Conservation (phyloP, 2,888 invertebrate species). For the Ennomos quercinarius region DNA sequence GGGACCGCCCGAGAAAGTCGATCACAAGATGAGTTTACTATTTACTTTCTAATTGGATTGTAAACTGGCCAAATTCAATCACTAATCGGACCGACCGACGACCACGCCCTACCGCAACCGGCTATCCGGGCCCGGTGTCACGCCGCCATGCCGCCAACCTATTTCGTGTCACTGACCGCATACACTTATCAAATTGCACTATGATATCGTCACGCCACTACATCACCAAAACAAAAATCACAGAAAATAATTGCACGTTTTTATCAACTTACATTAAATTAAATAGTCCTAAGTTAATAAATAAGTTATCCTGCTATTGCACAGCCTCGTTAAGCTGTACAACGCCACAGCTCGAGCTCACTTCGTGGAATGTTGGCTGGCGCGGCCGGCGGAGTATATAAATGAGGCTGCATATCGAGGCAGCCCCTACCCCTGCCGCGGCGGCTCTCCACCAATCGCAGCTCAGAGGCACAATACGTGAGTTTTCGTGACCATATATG, state of each 20-base stretch:
- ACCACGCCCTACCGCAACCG: conserved; percentile 86
- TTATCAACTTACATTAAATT: conserved; percentile 81
- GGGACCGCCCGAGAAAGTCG: conserved; percentile 65
- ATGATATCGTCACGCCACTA: conserved; percentile 53
- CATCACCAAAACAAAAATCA: conserved; percentile 60
- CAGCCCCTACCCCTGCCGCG: conserved; percentile 81
- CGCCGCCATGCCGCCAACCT: conserved; percentile 61
- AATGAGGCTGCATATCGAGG: conserved; percentile 83
- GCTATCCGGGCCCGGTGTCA: conserved; percentile 66
- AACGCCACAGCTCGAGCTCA: conserved; percentile 80
- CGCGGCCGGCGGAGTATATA: conserved; percentile 83
- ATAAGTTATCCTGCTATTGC: conserved; percentile 83
- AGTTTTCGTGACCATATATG: conserved; percentile 79
- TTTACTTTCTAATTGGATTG: conserved; percentile 62
- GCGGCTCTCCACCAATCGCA: conserved; percentile 86
- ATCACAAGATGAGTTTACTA: conserved; percentile 55
- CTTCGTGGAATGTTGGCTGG: conserved; percentile 82
- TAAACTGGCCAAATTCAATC: conserved; percentile 43
- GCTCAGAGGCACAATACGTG: conserved; percentile 82
- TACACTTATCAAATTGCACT: conserved; percentile 66
- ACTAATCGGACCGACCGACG: conserved; percentile 45
- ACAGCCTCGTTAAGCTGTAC: conserved; percentile 83
- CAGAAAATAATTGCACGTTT: conserved; percentile 51
- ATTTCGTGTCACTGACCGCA: conserved; percentile 78
- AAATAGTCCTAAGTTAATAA: conserved; percentile 83